Evolutionary conservation across 2,113 vertebrate genomes (phyloP), one percentile per base, ranked within the genome.

Genomic region (Scomber colias): DNA sequence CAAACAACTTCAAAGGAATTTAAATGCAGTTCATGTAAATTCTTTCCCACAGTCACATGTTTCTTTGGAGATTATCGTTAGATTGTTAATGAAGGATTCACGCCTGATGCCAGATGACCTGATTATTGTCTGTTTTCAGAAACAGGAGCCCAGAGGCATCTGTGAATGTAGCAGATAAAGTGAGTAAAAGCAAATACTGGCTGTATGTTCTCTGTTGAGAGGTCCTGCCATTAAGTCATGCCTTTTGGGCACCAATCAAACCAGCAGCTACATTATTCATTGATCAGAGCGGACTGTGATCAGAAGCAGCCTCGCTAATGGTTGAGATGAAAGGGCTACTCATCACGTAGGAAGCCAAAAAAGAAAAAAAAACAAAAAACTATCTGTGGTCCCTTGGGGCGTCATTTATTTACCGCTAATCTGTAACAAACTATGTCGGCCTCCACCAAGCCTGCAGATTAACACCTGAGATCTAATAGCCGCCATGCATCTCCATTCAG

Each of bases 1-100:
- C 93, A 93, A 93, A 92, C 92, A 90, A 86, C 94, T 92, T 94
- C 91, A 94, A 93, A 93, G 86, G 90, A 90, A 94, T 93, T 88
- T 75, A 89, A 94, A 92, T 92, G 90, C 73, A 88, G 19, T 72
- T 79, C 59, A 91, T 93, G 87, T 90, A 90, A 91, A 93, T 93
- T 64, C 54, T 35, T 71, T 74, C 73, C 75, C 13, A 55, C 89
- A 74, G 86, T 91, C 85, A 77, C 86, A 84, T 81, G 90, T 84
- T 91, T 74, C 84, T 89, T 82, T 66, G 19, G 76, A 87, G 86
- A 85, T 85, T 79, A 88, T 66, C 62, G 46, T 82, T 81, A 70
- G 87, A 78, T 84, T 68, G 85, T 75, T 90, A 89, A 91, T 88
- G 87, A 91, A 83, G 74, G 77, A 83, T 90, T 77, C 59, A 9